phyloP scores from a whole-genome alignment of 2,888 invertebrate species.

The Resseliella maxima region DNA sequence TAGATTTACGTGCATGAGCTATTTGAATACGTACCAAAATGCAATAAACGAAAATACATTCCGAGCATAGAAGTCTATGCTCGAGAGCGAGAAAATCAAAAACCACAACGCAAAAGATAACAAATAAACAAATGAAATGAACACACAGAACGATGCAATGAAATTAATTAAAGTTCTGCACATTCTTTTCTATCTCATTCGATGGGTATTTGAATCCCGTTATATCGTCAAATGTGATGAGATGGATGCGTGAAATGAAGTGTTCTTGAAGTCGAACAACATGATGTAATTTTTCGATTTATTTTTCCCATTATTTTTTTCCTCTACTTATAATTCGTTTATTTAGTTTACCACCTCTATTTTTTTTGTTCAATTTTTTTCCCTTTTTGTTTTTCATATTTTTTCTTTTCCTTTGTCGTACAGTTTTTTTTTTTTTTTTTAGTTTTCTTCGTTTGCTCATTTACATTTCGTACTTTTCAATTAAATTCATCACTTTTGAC shows the following conservation, averaged over 20 bases:
- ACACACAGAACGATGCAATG: conserved; percentile 22
- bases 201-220: background rate
- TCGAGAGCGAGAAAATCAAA: background rate
- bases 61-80: background rate
- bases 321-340: too few species aligned
- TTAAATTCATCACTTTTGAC: background rate
- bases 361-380: too few species aligned
- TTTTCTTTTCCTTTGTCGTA: background rate
- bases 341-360: too few species aligned
- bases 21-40: background rate
- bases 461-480: background rate
- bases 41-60: background rate
- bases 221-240: background rate
- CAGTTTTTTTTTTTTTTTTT: background rate
- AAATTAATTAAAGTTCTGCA: conserved; percentile 54
- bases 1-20: background rate
- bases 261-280: background rate
- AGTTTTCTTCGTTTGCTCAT: background rate
- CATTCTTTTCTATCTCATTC: conserved; percentile 1
- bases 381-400: background rate
- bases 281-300: background rate
- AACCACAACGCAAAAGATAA: background rate
- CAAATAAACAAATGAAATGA: conserved; percentile 34
- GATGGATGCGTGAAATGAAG: background rate
- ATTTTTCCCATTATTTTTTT: background rate